Base-by-base conservation (phyloP, 2,797 vertebrate genomes). In the Salarias fasciatus region DNA sequence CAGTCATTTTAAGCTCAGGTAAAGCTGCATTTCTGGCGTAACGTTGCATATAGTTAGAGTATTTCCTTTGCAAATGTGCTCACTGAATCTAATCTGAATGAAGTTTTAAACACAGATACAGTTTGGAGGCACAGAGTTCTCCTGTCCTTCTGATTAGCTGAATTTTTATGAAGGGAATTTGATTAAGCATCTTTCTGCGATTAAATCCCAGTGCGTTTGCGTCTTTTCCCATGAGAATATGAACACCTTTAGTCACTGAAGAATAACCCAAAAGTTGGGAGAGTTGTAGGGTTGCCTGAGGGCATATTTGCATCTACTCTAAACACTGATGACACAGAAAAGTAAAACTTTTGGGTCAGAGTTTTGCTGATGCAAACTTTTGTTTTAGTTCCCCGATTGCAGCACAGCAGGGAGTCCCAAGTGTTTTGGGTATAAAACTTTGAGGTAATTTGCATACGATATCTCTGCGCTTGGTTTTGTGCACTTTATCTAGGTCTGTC, bases 281-380 rank as follows among this genome's bases (percentile, higher is more conserved):
- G 7, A 8, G 8, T 3, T n/a, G 41, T 6, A 4, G 6, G 36
- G 11, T 38, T 38, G 36, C 9, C 38, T 7, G 31, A 33, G 14
- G 18, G 7, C 12, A 4, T 38, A 46, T 31, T 49, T 41, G 50
- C 43, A 11, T 49, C 28, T 30, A 24, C 7, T 7, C 44, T 1
- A 6, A 35, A 51, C 30, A 11, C 9, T 14, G 28, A 18, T 6
- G 6, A 35, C 6, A 35, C 6, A 35, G 9, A 35, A 3, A 35
- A 9, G 6, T 6, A 44, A 59, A 14, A 44, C 28, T 55, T 69
- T 18, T 3, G 36, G 36, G 10, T 56, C 52, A 10, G 6, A 60
- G 36, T 75, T 49, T 63, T 44, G 35, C 67, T 70, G 52, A 70
- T 53, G n/a, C 52, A 48, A 62, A 29, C 36, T 54, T 40, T 36